Percentiles rank a stretch among this genome's conserved stretches.
Evolutionary conservation across 2,113 vertebrate genomes (phyloP).

Genomic region (Candoia aspera): DNA sequence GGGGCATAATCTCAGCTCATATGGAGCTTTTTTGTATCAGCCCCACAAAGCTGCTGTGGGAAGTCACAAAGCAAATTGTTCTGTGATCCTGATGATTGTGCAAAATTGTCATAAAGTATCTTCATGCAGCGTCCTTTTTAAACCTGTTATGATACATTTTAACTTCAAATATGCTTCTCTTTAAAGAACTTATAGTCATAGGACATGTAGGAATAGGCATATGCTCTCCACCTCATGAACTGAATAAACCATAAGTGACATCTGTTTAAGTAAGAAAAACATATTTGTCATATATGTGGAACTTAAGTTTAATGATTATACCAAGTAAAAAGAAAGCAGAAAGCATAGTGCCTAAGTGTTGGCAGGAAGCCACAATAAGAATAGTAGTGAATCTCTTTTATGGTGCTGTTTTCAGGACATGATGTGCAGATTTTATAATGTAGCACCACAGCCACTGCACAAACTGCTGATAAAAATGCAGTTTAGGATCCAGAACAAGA

Average conservation of each 20-base stretch:
- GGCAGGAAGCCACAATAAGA: constrained; percentile 61
- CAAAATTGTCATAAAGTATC: constrained; percentile 23
- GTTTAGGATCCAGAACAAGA: constrained; percentile 61
- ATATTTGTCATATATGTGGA: neutral
- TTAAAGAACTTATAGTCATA: neutral
- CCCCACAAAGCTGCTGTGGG: too few relatives aligned
- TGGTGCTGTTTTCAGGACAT: constrained; percentile 59
- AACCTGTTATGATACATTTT: accelerated
- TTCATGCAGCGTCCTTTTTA: constrained; percentile 23
- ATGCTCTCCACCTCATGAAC: neutral
- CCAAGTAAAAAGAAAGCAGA: constrained; percentile 39
- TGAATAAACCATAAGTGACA: neutral
- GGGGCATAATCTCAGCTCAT: too few relatives aligned
- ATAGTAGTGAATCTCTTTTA: constrained; percentile 70
- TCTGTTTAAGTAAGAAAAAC: neutral
- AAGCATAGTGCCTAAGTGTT: constrained; percentile 43
- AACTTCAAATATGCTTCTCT: neutral
- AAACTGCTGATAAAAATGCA: constrained; percentile 59
- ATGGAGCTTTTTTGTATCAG: too few relatives aligned
- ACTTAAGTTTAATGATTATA: constrained; percentile 19
- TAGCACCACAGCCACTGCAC: constrained; percentile 52
- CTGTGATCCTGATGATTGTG: constrained; percentile 25
- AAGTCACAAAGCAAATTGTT: constrained; percentile 4
- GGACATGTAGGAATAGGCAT: neutral
- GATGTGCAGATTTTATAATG: constrained; percentile 60